Conservation (phyloP, 1,140 invertebrate species). For the Zophobas atratus region DNA sequence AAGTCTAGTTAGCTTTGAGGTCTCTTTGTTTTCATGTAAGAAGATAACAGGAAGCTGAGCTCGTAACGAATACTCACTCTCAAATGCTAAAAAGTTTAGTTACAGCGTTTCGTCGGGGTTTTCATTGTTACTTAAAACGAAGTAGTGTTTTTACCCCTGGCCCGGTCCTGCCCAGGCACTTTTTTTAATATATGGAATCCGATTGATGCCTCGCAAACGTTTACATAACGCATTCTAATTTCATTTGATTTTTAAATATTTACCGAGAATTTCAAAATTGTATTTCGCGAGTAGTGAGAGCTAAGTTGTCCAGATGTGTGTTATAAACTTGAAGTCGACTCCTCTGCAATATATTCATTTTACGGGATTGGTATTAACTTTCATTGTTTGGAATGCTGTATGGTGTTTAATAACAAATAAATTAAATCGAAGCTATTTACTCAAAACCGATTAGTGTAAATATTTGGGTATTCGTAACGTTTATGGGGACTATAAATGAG, state of each 20-base stretch:
- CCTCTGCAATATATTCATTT: constrained; percentile 17
- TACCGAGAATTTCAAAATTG: constrained; percentile 31
- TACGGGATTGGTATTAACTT: neutral
- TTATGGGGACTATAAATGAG: no score
- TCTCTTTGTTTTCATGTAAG: no score
- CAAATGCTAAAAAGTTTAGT: no score
- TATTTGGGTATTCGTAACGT: neutral
- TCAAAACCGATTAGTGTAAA: neutral
- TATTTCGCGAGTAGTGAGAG: constrained; percentile 17
- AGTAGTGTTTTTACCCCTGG: no score
- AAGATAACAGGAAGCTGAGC: no score
- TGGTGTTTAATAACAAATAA: neutral
- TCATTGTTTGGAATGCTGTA: constrained; percentile 4
- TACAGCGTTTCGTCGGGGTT: no score
- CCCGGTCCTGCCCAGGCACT: neutral
- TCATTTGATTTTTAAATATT: constrained; percentile 40
- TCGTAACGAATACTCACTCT: no score
- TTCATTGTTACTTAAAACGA: no score
- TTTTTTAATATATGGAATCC: constrained; percentile 12
- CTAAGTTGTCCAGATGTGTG: constrained; percentile 25
- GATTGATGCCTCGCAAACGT: constrained; percentile 17
- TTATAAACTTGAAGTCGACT: constrained; percentile 13
- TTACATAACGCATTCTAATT: constrained; percentile 36
- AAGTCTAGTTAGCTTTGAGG: no score
- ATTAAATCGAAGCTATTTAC: neutral